Conservation (phyloP, 2,113 vertebrate species). For the Ictalurus punctatus region DNA sequence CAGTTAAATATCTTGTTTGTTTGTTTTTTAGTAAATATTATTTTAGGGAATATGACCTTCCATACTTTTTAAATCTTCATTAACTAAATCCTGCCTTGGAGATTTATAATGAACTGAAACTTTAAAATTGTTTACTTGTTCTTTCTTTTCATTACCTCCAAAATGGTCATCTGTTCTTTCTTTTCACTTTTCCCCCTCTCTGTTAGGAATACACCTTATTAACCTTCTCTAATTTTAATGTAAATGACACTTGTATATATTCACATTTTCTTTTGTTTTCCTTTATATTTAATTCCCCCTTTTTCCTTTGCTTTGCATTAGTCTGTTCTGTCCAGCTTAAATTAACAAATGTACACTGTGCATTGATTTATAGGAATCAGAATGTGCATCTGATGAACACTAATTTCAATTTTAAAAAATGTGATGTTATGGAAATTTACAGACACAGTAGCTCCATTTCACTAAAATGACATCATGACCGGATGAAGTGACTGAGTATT, state of each 20-base stretch:
- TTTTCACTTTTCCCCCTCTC: not conserved
- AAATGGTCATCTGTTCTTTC: not conserved
- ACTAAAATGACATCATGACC: not conserved
- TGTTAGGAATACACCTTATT: not conserved
- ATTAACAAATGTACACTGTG: not conserved
- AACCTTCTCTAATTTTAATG: not conserved
- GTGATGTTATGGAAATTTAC: not conserved
- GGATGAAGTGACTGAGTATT: not conserved
- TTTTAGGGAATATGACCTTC: slow-evolving; percentile 11
- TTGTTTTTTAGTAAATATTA: not conserved
- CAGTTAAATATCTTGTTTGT: not conserved
- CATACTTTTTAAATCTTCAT: not conserved
- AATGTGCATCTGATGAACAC: not conserved
- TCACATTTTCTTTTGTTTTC: not conserved
- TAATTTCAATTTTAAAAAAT: not conserved
- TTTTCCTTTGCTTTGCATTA: not conserved
- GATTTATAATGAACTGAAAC: slow-evolving; percentile 9
- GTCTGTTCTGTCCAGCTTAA: not conserved
- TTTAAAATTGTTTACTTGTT: slow-evolving; percentile 13
- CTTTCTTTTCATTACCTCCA: not conserved
- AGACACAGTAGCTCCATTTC: no score
- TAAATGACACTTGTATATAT: slow-evolving; percentile 30
- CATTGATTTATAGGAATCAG: slow-evolving; percentile 3
- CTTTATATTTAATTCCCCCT: not conserved
- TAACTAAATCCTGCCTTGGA: slow-evolving; percentile 26